These are phyloP conservation scores for Capricornis sumatraensis DNA, from an alignment of 2,113 vertebrate genomes.

Conservation along the genomic window DNA sequence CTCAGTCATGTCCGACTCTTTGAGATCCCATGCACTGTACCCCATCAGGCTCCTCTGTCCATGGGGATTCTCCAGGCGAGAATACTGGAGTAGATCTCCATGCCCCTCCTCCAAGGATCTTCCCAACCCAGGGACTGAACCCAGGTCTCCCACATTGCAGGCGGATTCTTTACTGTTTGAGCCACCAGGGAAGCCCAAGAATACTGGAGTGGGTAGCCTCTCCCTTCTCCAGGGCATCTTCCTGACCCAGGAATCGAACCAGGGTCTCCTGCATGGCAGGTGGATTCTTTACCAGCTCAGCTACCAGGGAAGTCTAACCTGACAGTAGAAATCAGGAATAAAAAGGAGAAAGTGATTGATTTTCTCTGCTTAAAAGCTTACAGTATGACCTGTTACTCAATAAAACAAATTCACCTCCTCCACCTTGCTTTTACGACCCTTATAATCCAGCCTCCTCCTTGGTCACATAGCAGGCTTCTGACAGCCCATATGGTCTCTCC, in stretches of 20 bases:
- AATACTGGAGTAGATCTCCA: not conserved
- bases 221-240: not conserved
- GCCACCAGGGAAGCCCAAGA: not conserved
- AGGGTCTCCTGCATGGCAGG: not conserved
- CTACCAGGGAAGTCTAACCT: not conserved
- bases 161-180: not conserved
- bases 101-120: not conserved
- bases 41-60: not conserved
- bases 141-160: not conserved
- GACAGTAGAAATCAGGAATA: not conserved
- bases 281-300: not conserved
- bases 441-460: not conserved
- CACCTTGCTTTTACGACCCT: not conserved
- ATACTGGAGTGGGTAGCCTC: not conserved
- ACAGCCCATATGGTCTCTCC: not conserved
- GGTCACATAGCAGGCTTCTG: not conserved
- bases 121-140: not conserved
- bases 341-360: not conserved
- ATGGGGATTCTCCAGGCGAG: not conserved
- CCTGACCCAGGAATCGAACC: not conserved
- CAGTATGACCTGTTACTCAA: not conserved
- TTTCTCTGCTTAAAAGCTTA: constrained; percentile 5
- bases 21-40: not conserved
- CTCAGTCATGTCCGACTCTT: not conserved
- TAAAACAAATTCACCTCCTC: not conserved